A percentile compares a stretch with the other conserved stretches of the same genome.
Evolutionary conservation across 2,888 invertebrate species (phyloP).

Genomic region (Biston stratarius): DNA sequence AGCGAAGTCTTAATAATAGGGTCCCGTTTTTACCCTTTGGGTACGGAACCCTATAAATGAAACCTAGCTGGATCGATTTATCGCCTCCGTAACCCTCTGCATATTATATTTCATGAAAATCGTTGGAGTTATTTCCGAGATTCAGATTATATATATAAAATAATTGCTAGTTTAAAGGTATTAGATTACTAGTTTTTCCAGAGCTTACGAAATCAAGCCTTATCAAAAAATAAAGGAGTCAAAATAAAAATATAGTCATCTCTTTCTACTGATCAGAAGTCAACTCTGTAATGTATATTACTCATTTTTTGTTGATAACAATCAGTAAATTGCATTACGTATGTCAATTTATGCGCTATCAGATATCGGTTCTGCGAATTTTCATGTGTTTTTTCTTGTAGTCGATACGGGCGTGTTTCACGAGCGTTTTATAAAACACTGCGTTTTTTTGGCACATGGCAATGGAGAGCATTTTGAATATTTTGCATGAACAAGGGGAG

Average conservation of each 20-base stretch:
- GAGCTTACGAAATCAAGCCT: constrained; percentile 1
- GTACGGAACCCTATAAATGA: too few species aligned
- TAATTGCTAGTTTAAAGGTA: background rate
- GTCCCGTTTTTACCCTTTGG: too few species aligned
- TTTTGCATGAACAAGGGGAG: too few species aligned
- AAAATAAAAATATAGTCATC: background rate
- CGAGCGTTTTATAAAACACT: constrained; percentile 11
- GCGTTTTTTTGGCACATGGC: constrained; percentile 9
- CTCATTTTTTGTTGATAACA: constrained; percentile 21
- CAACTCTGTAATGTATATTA: constrained; percentile 15
- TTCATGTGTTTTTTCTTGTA: constrained; percentile 11
- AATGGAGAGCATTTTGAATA: too few species aligned
- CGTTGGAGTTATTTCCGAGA: too few species aligned
- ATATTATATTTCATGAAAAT: too few species aligned
- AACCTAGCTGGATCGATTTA: too few species aligned
- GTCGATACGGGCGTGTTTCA: background rate
- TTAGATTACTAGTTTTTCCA: background rate
- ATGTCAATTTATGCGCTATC: constrained; percentile 29
- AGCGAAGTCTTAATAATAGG: too few species aligned
- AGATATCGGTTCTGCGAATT: constrained; percentile 33
- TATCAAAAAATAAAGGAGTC: too few species aligned
- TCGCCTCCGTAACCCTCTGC: too few species aligned
- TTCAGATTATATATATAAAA: background rate
- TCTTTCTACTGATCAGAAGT: constrained; percentile 17
- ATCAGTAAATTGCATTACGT: constrained; percentile 40